Conservation (phyloP, 1,140 invertebrate genomes). For the Pseudoatta argentina region DNA sequence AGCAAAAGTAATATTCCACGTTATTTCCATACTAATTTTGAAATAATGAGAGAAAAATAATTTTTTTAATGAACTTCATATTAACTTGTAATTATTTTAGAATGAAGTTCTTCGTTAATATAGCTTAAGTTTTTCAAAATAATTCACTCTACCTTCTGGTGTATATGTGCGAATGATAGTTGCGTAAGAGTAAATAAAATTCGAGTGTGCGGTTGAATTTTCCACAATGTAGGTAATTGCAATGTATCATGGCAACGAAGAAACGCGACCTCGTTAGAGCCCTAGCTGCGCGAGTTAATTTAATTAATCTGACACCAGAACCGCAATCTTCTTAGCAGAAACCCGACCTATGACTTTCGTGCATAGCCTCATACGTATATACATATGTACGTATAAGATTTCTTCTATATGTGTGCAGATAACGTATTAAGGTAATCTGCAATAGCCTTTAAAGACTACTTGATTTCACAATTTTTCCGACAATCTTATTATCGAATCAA, state of each 20-base stretch:
- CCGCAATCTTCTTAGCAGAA: slow-evolving; percentile 59
- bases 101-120: background rate
- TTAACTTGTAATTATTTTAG: slow-evolving; percentile 18
- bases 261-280: slow-evolving; percentile 40
- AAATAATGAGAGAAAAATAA: background rate
- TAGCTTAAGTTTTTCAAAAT: background rate
- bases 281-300: slow-evolving; percentile 49
- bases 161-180: too few relatives aligned
- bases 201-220: slow-evolving; percentile 9
- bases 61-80: slow-evolving; percentile 5
- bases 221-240: slow-evolving; percentile 15
- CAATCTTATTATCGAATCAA: background rate
- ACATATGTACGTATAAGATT: slow-evolving; percentile 1
- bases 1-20: background rate
- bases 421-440: slow-evolving; percentile 9
- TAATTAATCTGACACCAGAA: slow-evolving; percentile 55
- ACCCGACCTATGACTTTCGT: slow-evolving; percentile 25
- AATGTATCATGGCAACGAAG: slow-evolving; percentile 41
- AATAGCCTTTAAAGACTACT: background rate
- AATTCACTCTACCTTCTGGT: background rate
- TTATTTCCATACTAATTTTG: slow-evolving; percentile 7
- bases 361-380: background rate
- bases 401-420: background rate
- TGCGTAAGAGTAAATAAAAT: slow-evolving; percentile 19
- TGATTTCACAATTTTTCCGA: background rate